These are phyloP conservation scores for Panagrolaimus sp. DNA, from an alignment of 1,140 invertebrate genomes.

Conservation along the genomic window DNA sequence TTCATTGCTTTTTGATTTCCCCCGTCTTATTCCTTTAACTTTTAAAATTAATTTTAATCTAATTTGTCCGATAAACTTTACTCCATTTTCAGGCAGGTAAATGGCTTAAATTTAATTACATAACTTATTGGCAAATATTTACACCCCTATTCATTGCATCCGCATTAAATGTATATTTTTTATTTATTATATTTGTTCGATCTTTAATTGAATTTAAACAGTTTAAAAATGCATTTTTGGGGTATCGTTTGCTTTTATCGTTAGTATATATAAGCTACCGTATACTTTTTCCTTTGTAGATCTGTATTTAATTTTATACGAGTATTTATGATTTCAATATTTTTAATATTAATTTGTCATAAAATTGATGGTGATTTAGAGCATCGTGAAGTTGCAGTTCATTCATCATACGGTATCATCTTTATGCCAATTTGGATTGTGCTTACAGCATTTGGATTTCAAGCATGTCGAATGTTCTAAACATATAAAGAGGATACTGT, in stretches of 20 bases:
- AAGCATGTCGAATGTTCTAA: conserved; percentile 26
- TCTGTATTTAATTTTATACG: conserved; percentile 29
- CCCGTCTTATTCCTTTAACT: too few relatives aligned
- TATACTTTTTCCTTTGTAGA: background rate
- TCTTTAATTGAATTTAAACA: conserved; percentile 23
- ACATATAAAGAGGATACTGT: too few relatives aligned
- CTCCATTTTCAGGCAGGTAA: conserved; percentile 20
- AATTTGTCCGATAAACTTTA: too few relatives aligned
- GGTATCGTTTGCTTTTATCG: background rate
- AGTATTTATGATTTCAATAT: conserved; percentile 19
- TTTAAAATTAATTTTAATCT: too few relatives aligned
- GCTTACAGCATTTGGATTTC: conserved; percentile 17
- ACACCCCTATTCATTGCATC: conserved; percentile 26
- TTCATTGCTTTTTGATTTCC: too few relatives aligned
- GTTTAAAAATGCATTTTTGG: conserved; percentile 18
- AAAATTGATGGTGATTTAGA: conserved; percentile 35
- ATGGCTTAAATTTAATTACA: conserved; percentile 4
- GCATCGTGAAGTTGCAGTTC: conserved; percentile 23
- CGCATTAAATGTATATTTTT: conserved; percentile 27
- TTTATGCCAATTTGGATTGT: conserved; percentile 27
- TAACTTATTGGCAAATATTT: conserved; percentile 28
- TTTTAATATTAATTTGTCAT: conserved; percentile 27
- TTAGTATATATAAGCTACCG: background rate
- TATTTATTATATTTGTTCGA: conserved; percentile 29
- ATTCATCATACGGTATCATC: conserved; percentile 21